These are phyloP conservation scores for Geotrypetes seraphini DNA, from an alignment of 2,797 vertebrate genomes.

Conservation along the genomic window DNA sequence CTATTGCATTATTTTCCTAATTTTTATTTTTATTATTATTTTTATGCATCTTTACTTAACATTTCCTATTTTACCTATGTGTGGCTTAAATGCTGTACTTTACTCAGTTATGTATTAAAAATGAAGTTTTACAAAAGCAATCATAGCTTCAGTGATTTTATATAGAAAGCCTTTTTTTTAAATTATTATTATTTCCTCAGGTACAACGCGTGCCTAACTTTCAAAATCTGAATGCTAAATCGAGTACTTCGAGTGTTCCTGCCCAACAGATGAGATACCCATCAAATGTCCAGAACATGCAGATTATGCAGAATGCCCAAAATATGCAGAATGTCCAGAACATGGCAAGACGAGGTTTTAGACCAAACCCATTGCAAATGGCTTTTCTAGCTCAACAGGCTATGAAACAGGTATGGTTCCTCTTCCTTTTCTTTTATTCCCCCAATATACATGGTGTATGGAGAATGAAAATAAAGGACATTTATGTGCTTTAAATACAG, in stretches of 20 bases:
- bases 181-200: constrained; percentile 28
- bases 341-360: constrained; percentile 36
- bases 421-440: background rate
- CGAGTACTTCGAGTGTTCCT: constrained; percentile 49
- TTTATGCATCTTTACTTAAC: too few relatives aligned
- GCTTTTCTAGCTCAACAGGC: constrained; percentile 61
- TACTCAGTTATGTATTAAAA: background rate
- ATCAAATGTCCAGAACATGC: constrained; percentile 8
- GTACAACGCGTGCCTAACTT: constrained; percentile 59
- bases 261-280: constrained; percentile 50
- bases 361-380: constrained; percentile 52
- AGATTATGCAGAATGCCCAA: too few relatives aligned
- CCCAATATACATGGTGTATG: too few relatives aligned
- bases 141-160: too few relatives aligned
- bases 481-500: too few relatives aligned
- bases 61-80: too few relatives aligned
- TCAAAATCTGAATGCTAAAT: constrained; percentile 50
- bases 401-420: constrained; percentile 55
- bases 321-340: too few relatives aligned
- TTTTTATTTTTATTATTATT: too few relatives aligned
- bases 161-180: too few relatives aligned
- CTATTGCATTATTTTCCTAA: too few relatives aligned
- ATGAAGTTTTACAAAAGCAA: too few relatives aligned
- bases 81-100: background rate
- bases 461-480: too few relatives aligned